Evolutionary conservation across 2,888 invertebrate genomes (phyloP), one percentile per base, ranked within the genome.

Genomic region (Troilus luridus): DNA sequence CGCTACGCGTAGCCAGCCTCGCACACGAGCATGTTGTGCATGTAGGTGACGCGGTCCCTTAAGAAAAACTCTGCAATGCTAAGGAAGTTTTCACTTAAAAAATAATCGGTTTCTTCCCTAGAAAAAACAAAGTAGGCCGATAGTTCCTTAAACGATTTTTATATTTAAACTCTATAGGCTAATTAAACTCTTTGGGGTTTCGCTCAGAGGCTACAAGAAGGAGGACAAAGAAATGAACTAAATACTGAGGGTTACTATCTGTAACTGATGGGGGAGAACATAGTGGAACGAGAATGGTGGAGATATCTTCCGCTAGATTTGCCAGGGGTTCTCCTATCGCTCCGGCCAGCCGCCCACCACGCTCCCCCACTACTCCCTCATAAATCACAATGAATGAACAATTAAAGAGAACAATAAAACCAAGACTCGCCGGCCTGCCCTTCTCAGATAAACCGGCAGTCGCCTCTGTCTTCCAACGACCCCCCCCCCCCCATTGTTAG

Each of bases 381-480:
- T 89, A 89, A 89, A 89, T 89, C 89, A 89, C 62, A 89, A 89
- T 89, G 89, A 89, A 89, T 89, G 89, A 89, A 64, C 89, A 89
- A 89, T 89, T 89, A 89, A 89, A 89, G 19, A 89, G 89, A 89
- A 89, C 89, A 89, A 89, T 89, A 89, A 89, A 62, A 89, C 62
- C 41, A 21, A 62, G 62, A 41, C 89, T 62, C 14, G 41, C 60
- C 41, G 11, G 89, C 64, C 89, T 89, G 89, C 89, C 89, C 54
- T 89, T 67, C 64, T 64, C 89, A 85, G 89, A 89, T 89, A 89
- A 89, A 60, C 64, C 89, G 56, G 27, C 7, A 77, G 72, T 77
- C 72, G 72, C 72, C 41, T 77, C 85, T 85, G 56, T 85, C 56
- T 85, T 85, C 56, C n/a, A 8, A 81, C 54, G 21, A 5, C 10